Percentiles rank a stretch among this genome's conserved stretches.
phyloP scores from a whole-genome alignment of 2,888 invertebrate species.

The Agrotis ipsilon region DNA sequence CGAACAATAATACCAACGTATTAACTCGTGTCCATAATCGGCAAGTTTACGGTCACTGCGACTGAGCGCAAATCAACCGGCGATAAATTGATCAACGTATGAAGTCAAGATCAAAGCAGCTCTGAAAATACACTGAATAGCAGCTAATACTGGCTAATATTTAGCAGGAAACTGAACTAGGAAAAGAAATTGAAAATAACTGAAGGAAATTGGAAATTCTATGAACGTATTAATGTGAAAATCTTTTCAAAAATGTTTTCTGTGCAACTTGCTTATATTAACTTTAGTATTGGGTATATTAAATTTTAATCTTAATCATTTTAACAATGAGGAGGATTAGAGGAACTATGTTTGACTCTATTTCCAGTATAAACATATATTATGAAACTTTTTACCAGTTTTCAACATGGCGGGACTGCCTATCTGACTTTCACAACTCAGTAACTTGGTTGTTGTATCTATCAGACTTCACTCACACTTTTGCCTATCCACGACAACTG shows the following conservation, averaged over 20 bases:
- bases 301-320: too few relatives aligned
- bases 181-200: background rate
- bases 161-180: background rate
- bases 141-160: slow-evolving; percentile 1
- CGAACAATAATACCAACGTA: background rate
- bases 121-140: slow-evolving; percentile 18
- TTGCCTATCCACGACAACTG: too few relatives aligned
- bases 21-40: slow-evolving; percentile 1
- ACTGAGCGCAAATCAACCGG: slow-evolving; percentile 22
- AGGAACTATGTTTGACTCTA: too few relatives aligned
- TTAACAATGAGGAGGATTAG: too few relatives aligned
- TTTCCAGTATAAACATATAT: too few relatives aligned
- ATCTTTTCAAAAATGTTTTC: background rate
- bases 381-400: too few relatives aligned
- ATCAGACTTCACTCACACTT: too few relatives aligned
- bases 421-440: too few relatives aligned
- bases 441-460: too few relatives aligned
- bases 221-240: background rate
- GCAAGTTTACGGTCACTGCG: slow-evolving; percentile 24
- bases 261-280: background rate
- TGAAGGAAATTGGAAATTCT: background rate
- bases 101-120: slow-evolving; percentile 43
- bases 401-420: too few relatives aligned
- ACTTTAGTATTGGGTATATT: background rate
- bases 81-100: slow-evolving; percentile 24